A percentile compares a stretch with the other conserved stretches of the same genome.
phyloP scores from a whole-genome alignment of 2,888 invertebrate species.

The Gibbula magus region DNA sequence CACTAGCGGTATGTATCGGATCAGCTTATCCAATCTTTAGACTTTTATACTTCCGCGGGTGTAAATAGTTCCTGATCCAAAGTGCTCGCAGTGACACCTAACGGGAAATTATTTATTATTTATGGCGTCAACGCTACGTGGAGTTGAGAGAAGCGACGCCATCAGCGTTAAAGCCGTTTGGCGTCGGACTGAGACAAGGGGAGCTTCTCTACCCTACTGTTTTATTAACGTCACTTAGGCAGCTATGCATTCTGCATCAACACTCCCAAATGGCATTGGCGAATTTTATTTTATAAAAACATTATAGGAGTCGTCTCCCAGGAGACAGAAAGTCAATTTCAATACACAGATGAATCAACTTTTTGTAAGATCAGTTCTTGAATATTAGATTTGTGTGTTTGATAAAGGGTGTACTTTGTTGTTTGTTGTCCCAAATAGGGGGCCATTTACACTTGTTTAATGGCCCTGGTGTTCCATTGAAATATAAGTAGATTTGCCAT shows the following conservation, averaged over 20 bases:
- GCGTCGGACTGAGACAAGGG: not conserved
- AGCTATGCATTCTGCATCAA: slow-evolving; percentile 4
- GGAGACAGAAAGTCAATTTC: no score
- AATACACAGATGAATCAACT: no score
- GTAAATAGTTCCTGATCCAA: slow-evolving; percentile 17
- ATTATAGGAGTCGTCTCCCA: no score
- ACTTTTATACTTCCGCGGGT: slow-evolving; percentile 1
- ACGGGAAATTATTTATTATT: slow-evolving; percentile 3
- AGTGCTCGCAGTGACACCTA: not conserved
- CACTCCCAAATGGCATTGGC: not conserved
- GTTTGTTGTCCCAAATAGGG: no score
- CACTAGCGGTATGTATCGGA: not conserved
- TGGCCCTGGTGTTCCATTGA: no score
- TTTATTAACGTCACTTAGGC: not conserved
- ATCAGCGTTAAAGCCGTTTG: no score
- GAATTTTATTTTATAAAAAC: no score
- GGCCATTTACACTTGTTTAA: no score
- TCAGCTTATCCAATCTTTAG: not conserved
- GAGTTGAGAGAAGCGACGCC: not conserved
- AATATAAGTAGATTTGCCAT: no score
- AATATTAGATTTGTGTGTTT: no score
- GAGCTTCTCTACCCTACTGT: not conserved
- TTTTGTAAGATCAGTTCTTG: no score
- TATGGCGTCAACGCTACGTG: not conserved
- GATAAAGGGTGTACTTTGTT: no score